Base-by-base conservation (phyloP, 23 tunicate species). In the Pegea sp. region DNA sequence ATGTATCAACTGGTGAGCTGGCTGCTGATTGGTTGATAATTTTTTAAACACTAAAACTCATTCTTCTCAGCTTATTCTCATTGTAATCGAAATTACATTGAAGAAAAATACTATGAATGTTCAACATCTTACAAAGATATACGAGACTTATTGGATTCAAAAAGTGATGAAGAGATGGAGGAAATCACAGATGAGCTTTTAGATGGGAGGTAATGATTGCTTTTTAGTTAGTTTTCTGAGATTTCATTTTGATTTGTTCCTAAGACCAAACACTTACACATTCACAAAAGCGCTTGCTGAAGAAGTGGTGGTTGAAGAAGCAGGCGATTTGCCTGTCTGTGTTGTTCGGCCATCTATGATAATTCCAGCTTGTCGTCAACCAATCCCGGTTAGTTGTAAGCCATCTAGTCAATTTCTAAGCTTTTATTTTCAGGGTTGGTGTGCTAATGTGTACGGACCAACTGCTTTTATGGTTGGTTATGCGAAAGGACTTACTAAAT, bases 221-320 rank as follows among this genome's bases (percentile, higher is more conserved):
- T 38, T 38, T 38, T 38, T 38, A 8, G 11, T 38, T 38, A 38
- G 46, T n/a, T n/a, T n/a, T n/a, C n/a, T n/a, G n/a, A n/a, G n/a
- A n/a, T n/a, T n/a, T n/a, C n/a, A n/a, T n/a, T n/a, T n/a, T n/a
- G n/a, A 16, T 24, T 56, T 56, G 22, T 21, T 34, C 51, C 58
- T n/a, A 30, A 84, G 95, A 63, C 95, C 95, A 18, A 84, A 84
- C 67, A 68, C 72, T 0, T 84, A 84, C 81, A 84, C 95, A 11
- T 43, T 84, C 0, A 84, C 95, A 1, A 84, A 84, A 44, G 95
- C 95, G 1, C 25, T 73, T n/a, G 95, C 76, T 2, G 95, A 84
- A 64, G 95, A 84, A 21, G 79, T 63, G 19, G 59, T 84, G 13
- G 65, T 65, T 31, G 59, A 63, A 24, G 95, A 84, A 53, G 56